Evolutionary conservation across 2,797 vertebrate species (phyloP), one percentile per base, ranked within the genome.

Genomic region (Gadopsis bispinosus): DNA sequence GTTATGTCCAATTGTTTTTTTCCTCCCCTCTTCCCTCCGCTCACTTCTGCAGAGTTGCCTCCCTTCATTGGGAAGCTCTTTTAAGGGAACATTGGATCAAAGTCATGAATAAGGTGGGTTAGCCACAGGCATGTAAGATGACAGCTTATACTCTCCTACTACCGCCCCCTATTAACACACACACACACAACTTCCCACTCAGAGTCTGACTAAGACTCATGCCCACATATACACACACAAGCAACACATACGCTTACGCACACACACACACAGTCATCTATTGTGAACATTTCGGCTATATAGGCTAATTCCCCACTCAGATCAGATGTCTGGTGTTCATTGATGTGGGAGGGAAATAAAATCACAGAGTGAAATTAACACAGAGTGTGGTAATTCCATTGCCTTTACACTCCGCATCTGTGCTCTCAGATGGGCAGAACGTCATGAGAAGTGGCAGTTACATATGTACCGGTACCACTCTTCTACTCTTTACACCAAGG

Each of bases 131-230:
- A 76, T 88, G 80, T 74, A 85, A 86, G 66, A 76, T 75, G 77
- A 84, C 19, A 7, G 75, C 66, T 86, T 73, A 80, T 77, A 80
- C 59, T 79, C 75, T 81, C 74, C 77, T 74, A 73, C 72, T 69
- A 78, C 83, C 47, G 0, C 51, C 82, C 67, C 62, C 62, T 73
- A 75, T 79, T 70, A 85, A 81, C 59, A 86, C 39, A 41, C 39
- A 41, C 10, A 41, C 39, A 41, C 70, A 81, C 37, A 81, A 48
- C 84, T 65, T 79, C 86, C 81, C 78, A 89, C 83, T 79, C 83
- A 71, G 31, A 78, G 73, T 81, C 80, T 88, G 88, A 91, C 87
- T 83, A 88, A 87, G 79, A 83, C 73, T 87, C 68, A 74, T 72
- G 77, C 87, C 82, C 74, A 85, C 83, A 70, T 66, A 68, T 48